These are phyloP conservation scores for Myrmophylax atrothorax DNA, from an alignment of 2,113 vertebrate species.

Conservation along the genomic window DNA sequence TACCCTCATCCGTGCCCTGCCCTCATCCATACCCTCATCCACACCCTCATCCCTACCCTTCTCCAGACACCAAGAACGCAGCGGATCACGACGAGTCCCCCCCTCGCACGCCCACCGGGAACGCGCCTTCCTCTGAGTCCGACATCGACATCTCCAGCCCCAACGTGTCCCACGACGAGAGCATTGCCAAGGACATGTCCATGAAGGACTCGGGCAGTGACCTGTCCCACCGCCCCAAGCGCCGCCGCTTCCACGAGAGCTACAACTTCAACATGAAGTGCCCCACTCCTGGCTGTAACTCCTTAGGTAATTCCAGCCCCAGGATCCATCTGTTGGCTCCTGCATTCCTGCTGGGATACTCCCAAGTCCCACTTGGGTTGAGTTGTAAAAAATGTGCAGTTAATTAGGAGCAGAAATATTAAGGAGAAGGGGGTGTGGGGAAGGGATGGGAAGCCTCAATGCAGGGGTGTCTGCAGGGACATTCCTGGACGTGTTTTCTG, in stretches of 20 bases:
- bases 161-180: conserved; percentile 95
- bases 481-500: not conserved
- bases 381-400: accelerated
- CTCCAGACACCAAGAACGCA: conserved; percentile 86
- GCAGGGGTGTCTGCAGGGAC: not conserved
- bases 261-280: conserved; percentile 99
- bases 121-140: conserved; percentile 97
- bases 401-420: not conserved
- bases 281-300: conserved; percentile 96
- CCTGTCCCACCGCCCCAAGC: conserved; percentile 93
- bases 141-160: conserved; percentile 98
- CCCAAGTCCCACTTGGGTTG: not conserved
- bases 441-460: accelerated
- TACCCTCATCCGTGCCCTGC: too few species aligned
- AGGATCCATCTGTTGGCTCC: not conserved
- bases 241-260: conserved; percentile 96
- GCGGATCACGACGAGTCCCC: conserved; percentile 96
- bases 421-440: not conserved
- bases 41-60: too few species aligned
- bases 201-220: conserved; percentile 95
- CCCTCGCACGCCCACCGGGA: conserved; percentile 95
- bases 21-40: too few species aligned
- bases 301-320: conserved; percentile 80
- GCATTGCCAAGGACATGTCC: conserved; percentile 90
- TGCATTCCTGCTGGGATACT: not conserved